Base-by-base conservation (phyloP, 2,113 vertebrate species). In the Prinia subflava region DNA sequence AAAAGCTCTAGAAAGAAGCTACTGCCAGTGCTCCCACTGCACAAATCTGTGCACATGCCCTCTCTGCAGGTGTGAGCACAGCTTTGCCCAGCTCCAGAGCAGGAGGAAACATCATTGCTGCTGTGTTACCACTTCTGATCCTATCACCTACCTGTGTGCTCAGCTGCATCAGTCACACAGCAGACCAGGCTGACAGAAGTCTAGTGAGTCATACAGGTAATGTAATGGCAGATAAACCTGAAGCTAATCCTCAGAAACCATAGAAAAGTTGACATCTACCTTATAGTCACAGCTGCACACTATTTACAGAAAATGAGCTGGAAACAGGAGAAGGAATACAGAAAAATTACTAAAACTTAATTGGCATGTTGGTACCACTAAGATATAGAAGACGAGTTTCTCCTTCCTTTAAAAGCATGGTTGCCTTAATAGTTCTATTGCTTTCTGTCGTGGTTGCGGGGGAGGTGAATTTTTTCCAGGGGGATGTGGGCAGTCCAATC, bases 21-120 rank as follows among this genome's bases (percentile, higher is more conserved):
- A 6, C 14, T 5, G 2, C 4, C 31, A n/a, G 5, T 5, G 3
- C 7, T 63, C 21, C n/a, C 53, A 10, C 20, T 21, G 39, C 22
- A 13, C 46, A 53, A 13, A 28, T 35, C 44, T 60, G 6, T 49
- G 24, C 27, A 33, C 5, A 1, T 18, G n/a, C 5, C 23, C 8
- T 49, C 50, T 49, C 37, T 18, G 15, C 71, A 62, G 59, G 16
- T 20, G 3, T 3, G 1, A 76, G 19, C 8, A 9, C 30, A 28
- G 59, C 7, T 83, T 33, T 50, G 13, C 28, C 49, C 41, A 37
- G 24, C 44, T 73, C 39, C 24, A 39, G 52, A 68, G 55, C 42
- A n/a, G 22, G 35, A 59, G 23, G 12, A 37, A 28, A 21, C 8
- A 42, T 13, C 23, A 13, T 25, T 21, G 13, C 35, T 78, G 39